Base-by-base conservation (phyloP, 2,888 invertebrate genomes). In the Drosophila falleni region DNA sequence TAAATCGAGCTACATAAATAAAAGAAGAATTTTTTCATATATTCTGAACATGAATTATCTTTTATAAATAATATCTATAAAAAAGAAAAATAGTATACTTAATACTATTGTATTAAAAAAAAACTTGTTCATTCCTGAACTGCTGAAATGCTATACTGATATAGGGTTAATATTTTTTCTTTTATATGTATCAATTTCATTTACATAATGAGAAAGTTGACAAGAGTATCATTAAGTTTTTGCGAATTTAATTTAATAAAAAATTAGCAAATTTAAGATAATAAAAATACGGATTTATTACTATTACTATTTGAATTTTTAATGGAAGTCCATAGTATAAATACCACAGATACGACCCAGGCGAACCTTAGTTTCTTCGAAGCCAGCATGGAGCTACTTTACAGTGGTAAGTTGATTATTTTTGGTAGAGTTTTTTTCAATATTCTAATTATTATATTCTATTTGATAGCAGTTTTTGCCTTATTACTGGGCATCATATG, bases 191-290 rank as follows among this genome's bases (percentile, higher is more conserved):
- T 23, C 3, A 42, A 49, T 62, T 62, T 68, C 44, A 46, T 37
- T 39, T 2, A 3, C 5, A 16, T 49, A 3, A 66, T 69, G 44
- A 67, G 44, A 50, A 67, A 37, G 26, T 16, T n/a, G 16, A 0
- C 19, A 19, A 19, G 19, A 19, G 19, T 19, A 19, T 1, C 10
- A 19, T 39, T 41, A 41, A 3, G 23, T 4, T 4, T 16, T 33
- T 13, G 35, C 10, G 35, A n/a, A 33, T 13, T 41, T 26, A 3
- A 23, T 23, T 23, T 4, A 23, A 23, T 23, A 23, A 15, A 13
- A 16, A 56, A 51, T 67, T 56, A 51, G 50, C 67, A 23, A 44
- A 50, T 31, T 23, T 1, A 31, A 5, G 6, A 50, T 53, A 19
- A 23, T 16, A 29, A 37, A 15, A n/a, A 26, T 41, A 16, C 3